A percentile compares a stretch with the other conserved stretches of the same genome.
Evolutionary conservation across 2,113 vertebrate species (phyloP).

Genomic region (Sardina pilchardus): DNA sequence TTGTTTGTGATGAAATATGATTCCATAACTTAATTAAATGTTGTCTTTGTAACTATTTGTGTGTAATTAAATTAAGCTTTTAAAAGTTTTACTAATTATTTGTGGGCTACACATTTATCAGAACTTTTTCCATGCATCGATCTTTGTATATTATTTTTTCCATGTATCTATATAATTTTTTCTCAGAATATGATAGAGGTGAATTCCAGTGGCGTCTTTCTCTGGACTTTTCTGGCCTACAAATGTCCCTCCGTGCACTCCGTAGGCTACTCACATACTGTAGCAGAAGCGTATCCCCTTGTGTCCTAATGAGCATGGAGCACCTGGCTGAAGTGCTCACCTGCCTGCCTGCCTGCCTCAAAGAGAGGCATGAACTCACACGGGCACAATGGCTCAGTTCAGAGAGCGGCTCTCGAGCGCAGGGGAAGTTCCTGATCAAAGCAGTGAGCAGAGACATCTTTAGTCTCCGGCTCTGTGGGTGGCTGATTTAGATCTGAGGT

Average conservation of each 20-base stretch:
- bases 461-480: not conserved
- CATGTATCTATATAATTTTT: not conserved
- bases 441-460: not conserved
- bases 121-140: not conserved
- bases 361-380: not conserved
- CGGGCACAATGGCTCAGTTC: not conserved
- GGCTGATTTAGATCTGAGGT: not conserved
- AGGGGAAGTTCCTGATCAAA: not conserved
- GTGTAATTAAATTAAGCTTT: not conserved
- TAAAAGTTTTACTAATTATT: not conserved
- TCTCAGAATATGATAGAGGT: not conserved
- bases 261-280: too few relatives aligned
- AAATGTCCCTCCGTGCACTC: not conserved
- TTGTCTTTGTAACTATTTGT: not conserved
- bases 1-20: not conserved
- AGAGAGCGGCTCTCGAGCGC: not conserved
- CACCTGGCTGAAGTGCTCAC: not conserved
- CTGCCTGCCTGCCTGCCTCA: not conserved
- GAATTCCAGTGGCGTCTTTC: not conserved
- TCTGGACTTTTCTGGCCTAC: not conserved
- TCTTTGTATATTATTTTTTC: too few relatives aligned
- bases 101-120: not conserved
- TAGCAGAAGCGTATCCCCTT: not conserved
- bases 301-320: not conserved
- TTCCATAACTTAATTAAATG: not conserved